phyloP scores from a whole-genome alignment of 2,888 invertebrate species.

The Lycocerus yunnanus region DNA sequence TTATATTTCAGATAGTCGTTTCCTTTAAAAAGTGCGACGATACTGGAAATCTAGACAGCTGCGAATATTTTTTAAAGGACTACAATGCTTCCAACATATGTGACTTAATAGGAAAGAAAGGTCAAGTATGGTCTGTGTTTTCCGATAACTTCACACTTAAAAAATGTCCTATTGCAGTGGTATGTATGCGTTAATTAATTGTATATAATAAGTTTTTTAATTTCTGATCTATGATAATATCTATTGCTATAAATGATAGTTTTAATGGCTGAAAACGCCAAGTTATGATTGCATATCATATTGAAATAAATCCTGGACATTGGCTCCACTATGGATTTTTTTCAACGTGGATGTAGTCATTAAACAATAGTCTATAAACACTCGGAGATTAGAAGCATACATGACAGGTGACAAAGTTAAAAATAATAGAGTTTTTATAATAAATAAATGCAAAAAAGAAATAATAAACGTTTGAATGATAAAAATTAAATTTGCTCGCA shows the following conservation, averaged over 20 bases:
- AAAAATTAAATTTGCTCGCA: background rate
- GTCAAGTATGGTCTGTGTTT: conserved; percentile 42
- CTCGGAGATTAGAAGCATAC: background rate
- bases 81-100: conserved; percentile 41
- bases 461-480: background rate
- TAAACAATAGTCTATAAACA: background rate
- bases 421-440: background rate
- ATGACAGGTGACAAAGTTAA: background rate
- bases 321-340: background rate
- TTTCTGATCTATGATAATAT: background rate
- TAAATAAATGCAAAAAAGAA: background rate
- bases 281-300: background rate
- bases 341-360: background rate
- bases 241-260: background rate
- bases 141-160: conserved; percentile 38
- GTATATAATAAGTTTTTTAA: too few species aligned
- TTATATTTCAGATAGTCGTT: conserved; percentile 39
- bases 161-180: conserved; percentile 45
- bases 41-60: conserved; percentile 43
- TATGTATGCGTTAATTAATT: conserved; percentile 25
- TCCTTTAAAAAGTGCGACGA: conserved; percentile 45
- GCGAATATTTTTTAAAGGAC: conserved; percentile 45
- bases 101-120: conserved; percentile 36
- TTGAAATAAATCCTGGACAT: background rate
- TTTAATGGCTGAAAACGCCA: background rate